Evolutionary conservation across 1,140 invertebrate species (phyloP), one percentile per base, ranked within the genome.

Genomic region (Carcinoscorpius rotundicauda): DNA sequence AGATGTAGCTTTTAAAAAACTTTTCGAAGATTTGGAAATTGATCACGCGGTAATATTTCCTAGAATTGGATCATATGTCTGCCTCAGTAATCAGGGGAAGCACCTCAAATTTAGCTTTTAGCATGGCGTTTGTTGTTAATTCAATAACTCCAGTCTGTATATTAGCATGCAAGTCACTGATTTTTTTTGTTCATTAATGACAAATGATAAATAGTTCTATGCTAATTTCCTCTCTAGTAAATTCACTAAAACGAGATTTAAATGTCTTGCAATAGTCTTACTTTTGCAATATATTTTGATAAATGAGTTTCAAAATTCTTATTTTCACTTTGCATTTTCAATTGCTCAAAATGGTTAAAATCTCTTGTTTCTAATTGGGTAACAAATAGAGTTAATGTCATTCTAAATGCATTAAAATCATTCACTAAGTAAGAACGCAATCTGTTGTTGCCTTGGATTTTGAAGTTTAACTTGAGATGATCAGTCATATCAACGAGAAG

Each of bases 291-390:
- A 55, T 55, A 55, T n/a, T 55, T 3, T 8, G 53, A 9, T 52
- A 62, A 62, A 62, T 62, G 52, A 29, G 4, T 55, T 52, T 62
- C 55, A 53, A 52, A 49, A 5, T 52, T 29, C 52, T 29, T 10
- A 53, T 29, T 52, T 53, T 62, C 4, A 62, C 9, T 62, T 11
- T 62, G 61, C n/a, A 11, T 52, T 62, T 62, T 62, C 11, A 62
- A 52, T 6, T 29, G 3, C 55, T 5, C 6, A 62, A 62, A 3
- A 52, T 6, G 11, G 6, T 55, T 11, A 11, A 62, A 62, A 29
- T n/a, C 6, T 49, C 51, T 5, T 48, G 11, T 29, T 62, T 29
- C 51, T n/a, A 62, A 1, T 55, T 6, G 51, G 29, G 29, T 29
- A 29, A 29, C 29, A 29, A 29, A 29, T 29, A 29, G 11, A 62